phyloP scores from a whole-genome alignment of 2,797 vertebrate genomes.

The Bradypodion pumilum region DNA sequence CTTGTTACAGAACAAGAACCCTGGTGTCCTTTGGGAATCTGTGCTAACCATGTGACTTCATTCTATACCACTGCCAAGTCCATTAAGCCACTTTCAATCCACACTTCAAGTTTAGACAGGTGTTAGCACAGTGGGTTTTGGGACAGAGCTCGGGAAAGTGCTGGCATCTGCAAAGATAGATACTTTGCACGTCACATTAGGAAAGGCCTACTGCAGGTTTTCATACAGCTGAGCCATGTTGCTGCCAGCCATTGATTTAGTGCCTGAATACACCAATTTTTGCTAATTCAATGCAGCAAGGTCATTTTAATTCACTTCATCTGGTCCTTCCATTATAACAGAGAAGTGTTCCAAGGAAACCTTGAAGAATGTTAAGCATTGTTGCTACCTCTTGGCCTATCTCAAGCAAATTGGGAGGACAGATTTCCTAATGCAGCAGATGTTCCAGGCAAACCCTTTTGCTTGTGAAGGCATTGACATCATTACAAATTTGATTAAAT shows the following conservation, averaged over 20 bases:
- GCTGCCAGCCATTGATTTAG: constrained; percentile 63
- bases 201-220: constrained; percentile 39
- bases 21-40: constrained; percentile 37
- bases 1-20: constrained; percentile 2
- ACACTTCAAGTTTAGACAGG: constrained; percentile 56
- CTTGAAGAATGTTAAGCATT: constrained; percentile 43
- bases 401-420: constrained; percentile 24
- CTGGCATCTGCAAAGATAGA: constrained; percentile 60
- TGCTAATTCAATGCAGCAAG: constrained; percentile 59
- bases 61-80: constrained; percentile 55
- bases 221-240: constrained; percentile 39
- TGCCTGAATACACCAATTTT: constrained; percentile 44
- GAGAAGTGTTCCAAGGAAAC: constrained; percentile 21
- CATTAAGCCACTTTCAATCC: constrained; percentile 66
- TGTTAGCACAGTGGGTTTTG: constrained; percentile 63
- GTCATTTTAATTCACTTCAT: constrained; percentile 59
- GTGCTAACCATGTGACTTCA: constrained; percentile 6
- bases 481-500: constrained; percentile 45
- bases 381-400: constrained; percentile 28
- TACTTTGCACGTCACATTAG: constrained; percentile 57
- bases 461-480: constrained; percentile 24
- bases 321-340: constrained; percentile 33
- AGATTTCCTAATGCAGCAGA: constrained; percentile 22
- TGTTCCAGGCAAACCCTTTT: constrained; percentile 33
- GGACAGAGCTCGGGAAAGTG: constrained; percentile 29